Evolutionary conservation across 1,140 invertebrate genomes (phyloP).

Genomic region (Stenopsyche tienmushanensis): DNA sequence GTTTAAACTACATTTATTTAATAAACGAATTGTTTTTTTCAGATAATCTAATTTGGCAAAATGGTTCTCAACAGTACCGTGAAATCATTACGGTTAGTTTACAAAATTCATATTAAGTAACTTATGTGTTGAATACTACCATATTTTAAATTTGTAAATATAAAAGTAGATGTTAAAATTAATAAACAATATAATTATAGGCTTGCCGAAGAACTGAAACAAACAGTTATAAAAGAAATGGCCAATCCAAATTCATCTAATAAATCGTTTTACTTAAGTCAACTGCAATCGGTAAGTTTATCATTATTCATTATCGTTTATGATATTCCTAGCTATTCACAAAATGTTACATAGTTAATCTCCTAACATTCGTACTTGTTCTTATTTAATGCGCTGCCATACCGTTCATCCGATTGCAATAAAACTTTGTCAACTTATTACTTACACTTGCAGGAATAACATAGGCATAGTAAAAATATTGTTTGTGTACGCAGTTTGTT

Average conservation of each 20-base stretch:
- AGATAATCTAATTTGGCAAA: too few relatives aligned
- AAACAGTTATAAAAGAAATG: constrained; percentile 63
- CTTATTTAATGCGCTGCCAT: background rate
- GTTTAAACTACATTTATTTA: too few relatives aligned
- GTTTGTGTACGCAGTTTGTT: too few relatives aligned
- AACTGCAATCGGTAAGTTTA: constrained; percentile 65
- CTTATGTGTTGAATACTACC: background rate
- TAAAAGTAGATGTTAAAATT: background rate
- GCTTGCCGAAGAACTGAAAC: constrained; percentile 70
- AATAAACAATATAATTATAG: constrained; percentile 47
- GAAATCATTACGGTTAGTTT: constrained; percentile 67
- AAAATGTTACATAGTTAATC: background rate
- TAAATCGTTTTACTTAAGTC: constrained; percentile 59
- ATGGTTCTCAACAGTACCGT: constrained; percentile 72
- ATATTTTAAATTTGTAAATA: background rate
- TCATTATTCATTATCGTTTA: background rate
- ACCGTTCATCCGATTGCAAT: too few relatives aligned
- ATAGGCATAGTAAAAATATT: too few relatives aligned
- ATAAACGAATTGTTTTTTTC: too few relatives aligned
- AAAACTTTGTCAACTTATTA: too few relatives aligned
- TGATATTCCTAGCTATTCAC: background rate
- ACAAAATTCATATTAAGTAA: constrained; percentile 2
- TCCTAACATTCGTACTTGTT: background rate
- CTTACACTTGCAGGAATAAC: too few relatives aligned
- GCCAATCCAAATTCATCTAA: constrained; percentile 59